phyloP scores from a whole-genome alignment of 2,888 invertebrate species.

The Dryomyza anilis region DNA sequence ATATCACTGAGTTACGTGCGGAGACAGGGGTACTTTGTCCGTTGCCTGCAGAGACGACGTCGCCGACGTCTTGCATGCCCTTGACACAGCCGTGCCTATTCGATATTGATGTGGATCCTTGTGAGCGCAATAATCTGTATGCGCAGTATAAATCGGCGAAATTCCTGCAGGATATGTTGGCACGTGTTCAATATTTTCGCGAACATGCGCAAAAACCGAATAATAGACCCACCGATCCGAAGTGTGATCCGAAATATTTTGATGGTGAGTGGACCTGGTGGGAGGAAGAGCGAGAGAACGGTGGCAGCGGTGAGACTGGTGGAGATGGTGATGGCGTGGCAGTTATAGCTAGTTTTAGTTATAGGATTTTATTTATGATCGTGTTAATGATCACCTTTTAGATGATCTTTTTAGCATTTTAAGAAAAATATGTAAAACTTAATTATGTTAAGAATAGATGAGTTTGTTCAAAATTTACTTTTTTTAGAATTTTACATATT shows the following conservation, averaged over 20 bases:
- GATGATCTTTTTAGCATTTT: too few species aligned
- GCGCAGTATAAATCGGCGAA: slow-evolving; percentile 39
- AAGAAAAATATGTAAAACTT: too few species aligned
- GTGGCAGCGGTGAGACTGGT: too few species aligned
- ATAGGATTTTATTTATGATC: too few species aligned
- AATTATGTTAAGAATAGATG: too few species aligned
- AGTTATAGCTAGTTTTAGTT: too few species aligned
- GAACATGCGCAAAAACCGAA: slow-evolving; percentile 59
- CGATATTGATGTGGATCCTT: slow-evolving; percentile 64
- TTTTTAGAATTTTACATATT: too few species aligned
- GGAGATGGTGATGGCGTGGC: neutral
- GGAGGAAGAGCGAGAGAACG: slow-evolving; percentile 64
- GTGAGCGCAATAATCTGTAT: slow-evolving; percentile 60
- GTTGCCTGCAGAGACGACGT: slow-evolving; percentile 21
- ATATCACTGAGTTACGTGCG: slow-evolving; percentile 54
- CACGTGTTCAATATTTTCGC: slow-evolving; percentile 60
- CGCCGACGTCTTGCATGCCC: slow-evolving; percentile 46
- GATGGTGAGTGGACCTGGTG: slow-evolving; percentile 68
- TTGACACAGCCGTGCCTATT: slow-evolving; percentile 61
- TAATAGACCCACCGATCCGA: slow-evolving; percentile 63
- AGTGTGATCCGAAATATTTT: slow-evolving; percentile 64
- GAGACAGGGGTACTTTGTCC: slow-evolving; percentile 43
- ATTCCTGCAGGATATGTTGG: slow-evolving; percentile 54
- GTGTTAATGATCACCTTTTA: too few species aligned
- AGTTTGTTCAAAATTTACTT: too few species aligned